Evolutionary conservation across 2,797 vertebrate genomes (phyloP).

Genomic region (Cuculus canorus): DNA sequence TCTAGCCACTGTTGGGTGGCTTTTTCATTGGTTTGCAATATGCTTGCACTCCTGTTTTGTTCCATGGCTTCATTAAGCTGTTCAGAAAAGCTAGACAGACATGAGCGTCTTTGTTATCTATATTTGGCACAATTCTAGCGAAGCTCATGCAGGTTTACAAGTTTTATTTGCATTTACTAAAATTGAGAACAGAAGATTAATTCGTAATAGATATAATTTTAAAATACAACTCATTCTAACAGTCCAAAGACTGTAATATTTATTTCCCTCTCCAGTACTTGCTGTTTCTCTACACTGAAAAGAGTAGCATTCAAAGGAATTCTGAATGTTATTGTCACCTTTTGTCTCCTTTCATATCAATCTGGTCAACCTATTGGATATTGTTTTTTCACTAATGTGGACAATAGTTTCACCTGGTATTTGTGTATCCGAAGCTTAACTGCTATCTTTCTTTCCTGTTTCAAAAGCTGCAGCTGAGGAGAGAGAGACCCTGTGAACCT

Average conservation of each 20-base stretch:
- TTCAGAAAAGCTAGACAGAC: slow-evolving; percentile 33
- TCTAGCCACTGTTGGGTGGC: background rate
- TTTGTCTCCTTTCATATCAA: background rate
- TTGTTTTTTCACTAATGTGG: background rate
- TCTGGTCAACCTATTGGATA: background rate
- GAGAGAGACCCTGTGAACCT: background rate
- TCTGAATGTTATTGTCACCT: background rate
- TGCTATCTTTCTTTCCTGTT: background rate
- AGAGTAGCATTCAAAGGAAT: slow-evolving; percentile 40
- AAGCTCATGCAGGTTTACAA: background rate
- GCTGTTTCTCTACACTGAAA: background rate
- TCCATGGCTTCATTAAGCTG: slow-evolving; percentile 56
- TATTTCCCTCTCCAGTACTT: background rate
- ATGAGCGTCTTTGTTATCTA: background rate
- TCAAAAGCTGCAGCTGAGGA: background rate
- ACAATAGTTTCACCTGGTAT: background rate
- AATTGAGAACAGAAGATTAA: slow-evolving; percentile 26
- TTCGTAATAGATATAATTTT: background rate
- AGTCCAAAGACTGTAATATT: background rate
- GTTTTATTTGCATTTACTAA: background rate
- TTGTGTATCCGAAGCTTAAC: background rate
- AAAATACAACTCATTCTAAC: slow-evolving; percentile 41
- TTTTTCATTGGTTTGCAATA: slow-evolving; percentile 5
- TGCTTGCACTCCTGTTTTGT: slow-evolving; percentile 58
- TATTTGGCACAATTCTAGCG: background rate